phyloP scores from a whole-genome alignment of 2,113 vertebrate species.

The Brachypteracias leptosomus region DNA sequence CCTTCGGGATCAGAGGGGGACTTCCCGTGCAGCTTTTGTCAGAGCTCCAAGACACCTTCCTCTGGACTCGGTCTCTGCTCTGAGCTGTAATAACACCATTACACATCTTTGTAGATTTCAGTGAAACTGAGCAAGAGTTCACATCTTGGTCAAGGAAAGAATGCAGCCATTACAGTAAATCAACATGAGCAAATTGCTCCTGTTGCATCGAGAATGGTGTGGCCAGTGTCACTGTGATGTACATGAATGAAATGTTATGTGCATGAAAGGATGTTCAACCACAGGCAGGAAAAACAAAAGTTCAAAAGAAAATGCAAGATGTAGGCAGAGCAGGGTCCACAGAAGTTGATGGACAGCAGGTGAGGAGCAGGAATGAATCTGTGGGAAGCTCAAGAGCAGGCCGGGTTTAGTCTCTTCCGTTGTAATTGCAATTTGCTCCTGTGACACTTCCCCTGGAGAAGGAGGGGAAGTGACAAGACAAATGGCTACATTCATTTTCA shows the following conservation, averaged over 20 bases:
- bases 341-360: not conserved
- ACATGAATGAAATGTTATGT: not conserved
- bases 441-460: not conserved
- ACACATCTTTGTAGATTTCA: accelerated
- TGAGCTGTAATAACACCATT: not conserved
- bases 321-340: not conserved
- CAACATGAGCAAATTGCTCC: not conserved
- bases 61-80: not conserved
- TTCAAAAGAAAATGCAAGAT: not conserved
- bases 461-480: not conserved
- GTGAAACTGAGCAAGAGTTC: not conserved
- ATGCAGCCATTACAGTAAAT: not conserved
- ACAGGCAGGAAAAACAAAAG: conserved; percentile 25
- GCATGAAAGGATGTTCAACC: not conserved
- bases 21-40: not conserved
- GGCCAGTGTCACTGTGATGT: accelerated
- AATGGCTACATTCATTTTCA: not conserved
- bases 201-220: not conserved
- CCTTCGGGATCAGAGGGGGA: not conserved
- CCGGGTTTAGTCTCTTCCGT: not conserved
- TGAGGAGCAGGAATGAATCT: not conserved
- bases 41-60: not conserved
- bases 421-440: not conserved
- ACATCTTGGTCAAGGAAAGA: not conserved
- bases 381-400: not conserved